These are phyloP conservation scores for Aldabrachelys gigantea DNA, from an alignment of 2,113 vertebrate genomes.

Conservation along the genomic window DNA sequence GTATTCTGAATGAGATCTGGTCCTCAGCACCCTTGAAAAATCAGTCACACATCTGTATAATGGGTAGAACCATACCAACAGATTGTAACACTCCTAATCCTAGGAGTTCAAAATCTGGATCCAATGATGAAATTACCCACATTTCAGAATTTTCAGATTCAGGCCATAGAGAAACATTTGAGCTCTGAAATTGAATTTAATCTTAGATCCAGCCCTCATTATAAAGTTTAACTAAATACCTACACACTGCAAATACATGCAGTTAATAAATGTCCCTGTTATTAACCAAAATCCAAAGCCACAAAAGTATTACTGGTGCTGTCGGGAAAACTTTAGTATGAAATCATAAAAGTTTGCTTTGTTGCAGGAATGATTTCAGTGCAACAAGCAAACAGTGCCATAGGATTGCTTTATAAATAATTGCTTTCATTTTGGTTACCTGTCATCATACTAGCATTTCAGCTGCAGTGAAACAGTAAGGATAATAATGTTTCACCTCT, in stretches of 20 bases:
- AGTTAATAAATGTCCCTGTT: neutral
- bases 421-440: neutral
- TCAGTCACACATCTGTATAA: accelerated
- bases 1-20: neutral
- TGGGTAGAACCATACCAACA: neutral
- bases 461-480: neutral
- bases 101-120: neutral
- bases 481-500: neutral
- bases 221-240: neutral
- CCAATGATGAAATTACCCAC: neutral
- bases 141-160: neutral
- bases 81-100: neutral
- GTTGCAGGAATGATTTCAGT: neutral
- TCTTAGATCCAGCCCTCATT: neutral
- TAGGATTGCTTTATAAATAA: slow-evolving; percentile 1
- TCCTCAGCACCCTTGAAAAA: neutral
- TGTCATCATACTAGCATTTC: neutral
- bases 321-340: neutral
- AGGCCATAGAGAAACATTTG: neutral
- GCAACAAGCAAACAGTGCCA: neutral
- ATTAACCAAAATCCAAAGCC: neutral
- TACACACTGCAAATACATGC: neutral
- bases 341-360: neutral
- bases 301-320: neutral
- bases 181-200: neutral